Evolutionary conservation across 2,113 vertebrate species (phyloP).

Genomic region (Anthoscopus minutus): DNA sequence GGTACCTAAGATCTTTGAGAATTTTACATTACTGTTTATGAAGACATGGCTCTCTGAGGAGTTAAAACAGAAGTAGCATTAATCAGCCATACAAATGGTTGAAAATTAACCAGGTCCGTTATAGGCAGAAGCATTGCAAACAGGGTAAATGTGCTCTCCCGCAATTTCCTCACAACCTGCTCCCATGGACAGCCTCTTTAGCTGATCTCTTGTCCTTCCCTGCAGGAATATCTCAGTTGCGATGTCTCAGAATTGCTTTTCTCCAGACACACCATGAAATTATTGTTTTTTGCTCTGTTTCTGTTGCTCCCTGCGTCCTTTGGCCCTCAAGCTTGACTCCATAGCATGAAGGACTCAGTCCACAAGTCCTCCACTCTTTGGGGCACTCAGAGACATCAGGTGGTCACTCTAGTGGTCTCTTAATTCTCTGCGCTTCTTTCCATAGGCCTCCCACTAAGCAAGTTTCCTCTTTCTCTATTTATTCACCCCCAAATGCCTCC

Average conservation of each 20-base stretch:
- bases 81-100: neutral
- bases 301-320: neutral
- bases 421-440: neutral
- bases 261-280: neutral
- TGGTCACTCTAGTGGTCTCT: neutral
- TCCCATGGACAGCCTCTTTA: neutral
- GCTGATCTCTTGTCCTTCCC: neutral
- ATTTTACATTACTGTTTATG: neutral
- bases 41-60: neutral
- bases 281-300: neutral
- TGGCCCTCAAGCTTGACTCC: neutral
- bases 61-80: neutral
- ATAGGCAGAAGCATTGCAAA: neutral
- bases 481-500: conserved; percentile 9
- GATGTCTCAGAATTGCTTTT: neutral
- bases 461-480: conserved; percentile 24
- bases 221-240: neutral
- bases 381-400: neutral
- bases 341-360: neutral
- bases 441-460: conserved; percentile 17
- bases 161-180: neutral
- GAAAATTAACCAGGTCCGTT: neutral
- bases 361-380: neutral
- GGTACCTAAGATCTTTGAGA: neutral
- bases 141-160: neutral